These are phyloP conservation scores for Musca vetustissima DNA, from an alignment of 1,140 invertebrate genomes.

Conservation along the genomic window DNA sequence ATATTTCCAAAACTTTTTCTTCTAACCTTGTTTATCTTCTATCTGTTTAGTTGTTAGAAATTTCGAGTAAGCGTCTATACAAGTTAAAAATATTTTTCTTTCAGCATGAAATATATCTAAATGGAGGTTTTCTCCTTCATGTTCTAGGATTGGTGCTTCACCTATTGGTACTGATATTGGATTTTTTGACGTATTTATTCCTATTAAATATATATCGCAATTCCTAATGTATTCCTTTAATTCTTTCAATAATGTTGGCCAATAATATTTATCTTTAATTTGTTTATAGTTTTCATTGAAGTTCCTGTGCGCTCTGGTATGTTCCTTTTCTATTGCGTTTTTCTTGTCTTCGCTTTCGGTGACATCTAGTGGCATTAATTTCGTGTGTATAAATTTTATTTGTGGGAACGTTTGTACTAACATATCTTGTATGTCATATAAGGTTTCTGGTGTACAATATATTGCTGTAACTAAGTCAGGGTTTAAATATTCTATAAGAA, in stretches of 20 bases:
- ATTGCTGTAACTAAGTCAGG: slow-evolving; percentile 5
- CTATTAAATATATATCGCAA: slow-evolving; percentile 22
- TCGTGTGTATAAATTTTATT: neutral
- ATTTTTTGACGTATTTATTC: neutral
- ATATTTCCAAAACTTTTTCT: slow-evolving; percentile 26
- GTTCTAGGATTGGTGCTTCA: neutral
- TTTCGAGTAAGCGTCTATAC: slow-evolving; percentile 26
- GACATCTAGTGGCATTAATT: slow-evolving; percentile 3
- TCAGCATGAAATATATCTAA: neutral
- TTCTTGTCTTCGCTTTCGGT: slow-evolving; percentile 12
- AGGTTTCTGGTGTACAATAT: slow-evolving; percentile 13
- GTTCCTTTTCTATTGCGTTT: slow-evolving; percentile 17
- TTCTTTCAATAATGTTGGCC: slow-evolving; percentile 18
- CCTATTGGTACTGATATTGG: neutral
- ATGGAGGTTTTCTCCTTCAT: neutral
- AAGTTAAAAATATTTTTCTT: neutral
- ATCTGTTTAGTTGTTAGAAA: slow-evolving; percentile 28
- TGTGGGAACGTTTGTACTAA: slow-evolving; percentile 4
- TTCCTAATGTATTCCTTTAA: slow-evolving; percentile 25
- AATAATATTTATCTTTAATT: slow-evolving; percentile 25
- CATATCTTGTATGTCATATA: slow-evolving; percentile 5
- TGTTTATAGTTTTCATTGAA: slow-evolving; percentile 17
- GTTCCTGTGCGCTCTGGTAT: slow-evolving; percentile 28
- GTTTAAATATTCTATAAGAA: neutral
- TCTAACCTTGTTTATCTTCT: slow-evolving; percentile 26